phyloP scores from a whole-genome alignment of 2,113 vertebrate species.

The Cyanoderma ruficeps region DNA sequence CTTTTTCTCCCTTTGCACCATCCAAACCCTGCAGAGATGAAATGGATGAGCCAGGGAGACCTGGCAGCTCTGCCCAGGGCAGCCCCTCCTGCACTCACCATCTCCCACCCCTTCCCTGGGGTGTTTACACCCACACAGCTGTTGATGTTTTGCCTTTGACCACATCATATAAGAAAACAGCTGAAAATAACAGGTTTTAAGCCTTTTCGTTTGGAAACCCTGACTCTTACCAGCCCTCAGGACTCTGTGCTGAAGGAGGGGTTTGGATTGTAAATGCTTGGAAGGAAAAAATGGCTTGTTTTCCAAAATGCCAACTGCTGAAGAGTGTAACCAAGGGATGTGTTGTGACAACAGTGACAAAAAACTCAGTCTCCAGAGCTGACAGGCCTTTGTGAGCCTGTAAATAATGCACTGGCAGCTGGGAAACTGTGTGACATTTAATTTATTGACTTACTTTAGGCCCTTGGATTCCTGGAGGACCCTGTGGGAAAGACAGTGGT shows the following conservation, averaged over 20 bases:
- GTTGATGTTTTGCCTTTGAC: neutral
- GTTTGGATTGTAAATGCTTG: neutral
- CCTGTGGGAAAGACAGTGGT: constrained; percentile 74
- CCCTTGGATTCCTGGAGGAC: constrained; percentile 88
- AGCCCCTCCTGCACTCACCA: fast-evolving
- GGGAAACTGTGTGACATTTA: neutral
- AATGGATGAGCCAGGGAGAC: neutral
- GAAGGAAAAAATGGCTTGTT: neutral
- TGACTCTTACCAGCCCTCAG: neutral
- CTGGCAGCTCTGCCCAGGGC: neutral
- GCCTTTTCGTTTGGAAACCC: neutral
- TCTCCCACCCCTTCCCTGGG: neutral
- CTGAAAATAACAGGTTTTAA: neutral
- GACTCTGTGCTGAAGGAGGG: neutral
- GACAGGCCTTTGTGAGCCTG: constrained; percentile 35
- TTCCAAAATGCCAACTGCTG: neutral
- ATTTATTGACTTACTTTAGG: constrained; percentile 83
- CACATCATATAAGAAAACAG: neutral
- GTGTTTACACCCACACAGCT: neutral
- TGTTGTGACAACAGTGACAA: neutral
- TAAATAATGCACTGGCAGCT: constrained; percentile 18
- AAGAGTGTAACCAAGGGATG: neutral
- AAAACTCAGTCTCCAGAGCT: neutral
- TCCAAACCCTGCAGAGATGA: constrained; percentile 69
- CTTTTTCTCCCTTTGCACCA: constrained; percentile 78